phyloP scores from a whole-genome alignment of 2,797 vertebrate species.

The Lutjanus campechanus region DNA sequence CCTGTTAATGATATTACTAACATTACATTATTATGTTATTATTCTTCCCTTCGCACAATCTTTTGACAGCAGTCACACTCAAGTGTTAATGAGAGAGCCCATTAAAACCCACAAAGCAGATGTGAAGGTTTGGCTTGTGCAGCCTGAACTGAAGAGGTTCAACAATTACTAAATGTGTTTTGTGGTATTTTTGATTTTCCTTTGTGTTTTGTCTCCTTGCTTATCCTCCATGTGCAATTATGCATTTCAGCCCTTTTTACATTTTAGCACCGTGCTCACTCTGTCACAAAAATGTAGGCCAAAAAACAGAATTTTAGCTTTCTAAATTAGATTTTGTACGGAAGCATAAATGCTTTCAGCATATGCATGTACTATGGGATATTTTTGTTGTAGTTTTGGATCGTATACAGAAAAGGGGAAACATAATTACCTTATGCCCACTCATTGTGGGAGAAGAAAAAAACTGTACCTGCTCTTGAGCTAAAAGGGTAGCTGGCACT shows the following conservation, averaged over 20 bases:
- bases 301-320: constrained; percentile 25
- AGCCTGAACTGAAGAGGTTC: constrained; percentile 16
- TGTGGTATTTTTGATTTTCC: constrained; percentile 32
- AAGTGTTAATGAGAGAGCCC: constrained; percentile 27
- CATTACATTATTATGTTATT: constrained; percentile 34
- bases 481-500: constrained; percentile 3
- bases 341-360: constrained; percentile 31
- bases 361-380: constrained; percentile 19
- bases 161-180: constrained; percentile 31
- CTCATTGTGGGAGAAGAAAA: constrained; percentile 28
- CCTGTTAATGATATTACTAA: constrained; percentile 38
- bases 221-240: constrained; percentile 45
- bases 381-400: constrained; percentile 36
- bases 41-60: constrained; percentile 33
- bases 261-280: constrained; percentile 25
- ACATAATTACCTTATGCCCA: constrained; percentile 42
- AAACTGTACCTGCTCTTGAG: constrained; percentile 24
- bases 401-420: constrained; percentile 25
- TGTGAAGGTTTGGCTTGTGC: constrained; percentile 30
- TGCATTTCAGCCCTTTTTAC: constrained; percentile 40
- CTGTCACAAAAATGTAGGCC: constrained; percentile 24
- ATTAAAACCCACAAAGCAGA: constrained; percentile 31
- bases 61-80: constrained; percentile 8
- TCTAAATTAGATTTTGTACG: constrained; percentile 38
- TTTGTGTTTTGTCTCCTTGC: constrained; percentile 35